These are phyloP conservation scores for Sitta europaea DNA, from an alignment of 2,113 vertebrate genomes.

Conservation along the genomic window DNA sequence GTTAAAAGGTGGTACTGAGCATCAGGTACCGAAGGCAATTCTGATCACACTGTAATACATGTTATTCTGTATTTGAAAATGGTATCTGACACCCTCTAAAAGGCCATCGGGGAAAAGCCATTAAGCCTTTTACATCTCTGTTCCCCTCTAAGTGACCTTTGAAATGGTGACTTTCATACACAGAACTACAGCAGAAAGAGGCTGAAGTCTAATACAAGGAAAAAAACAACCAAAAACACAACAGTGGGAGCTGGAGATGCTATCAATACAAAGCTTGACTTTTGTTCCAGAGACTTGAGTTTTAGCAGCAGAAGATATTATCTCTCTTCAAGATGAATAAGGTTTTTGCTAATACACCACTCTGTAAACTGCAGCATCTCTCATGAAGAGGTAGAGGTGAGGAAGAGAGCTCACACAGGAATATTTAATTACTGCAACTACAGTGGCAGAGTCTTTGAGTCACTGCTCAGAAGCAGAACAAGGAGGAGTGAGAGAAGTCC, in stretches of 20 bases:
- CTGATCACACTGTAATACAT: background rate
- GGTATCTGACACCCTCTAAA: background rate
- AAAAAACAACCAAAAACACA: background rate
- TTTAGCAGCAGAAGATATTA: background rate
- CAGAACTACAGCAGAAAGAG: background rate
- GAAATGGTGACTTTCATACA: background rate
- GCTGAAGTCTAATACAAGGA: background rate
- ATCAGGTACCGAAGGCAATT: background rate
- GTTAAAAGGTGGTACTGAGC: background rate
- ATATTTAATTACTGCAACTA: background rate
- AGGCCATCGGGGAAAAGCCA: background rate
- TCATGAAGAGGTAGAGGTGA: background rate
- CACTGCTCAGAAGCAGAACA: background rate
- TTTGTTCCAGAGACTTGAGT: background rate
- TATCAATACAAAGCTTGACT: background rate
- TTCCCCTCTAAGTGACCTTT: background rate
- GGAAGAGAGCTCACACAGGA: background rate
- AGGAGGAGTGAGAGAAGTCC: background rate
- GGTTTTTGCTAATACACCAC: background rate
- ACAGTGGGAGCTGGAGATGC: background rate
- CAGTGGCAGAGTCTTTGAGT: background rate
- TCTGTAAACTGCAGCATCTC: background rate
- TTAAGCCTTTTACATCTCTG: background rate
- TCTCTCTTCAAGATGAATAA: background rate
- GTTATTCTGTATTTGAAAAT: background rate